Conservation (phyloP, 2,797 vertebrate genomes). For the Bufotes viridis region DNA sequence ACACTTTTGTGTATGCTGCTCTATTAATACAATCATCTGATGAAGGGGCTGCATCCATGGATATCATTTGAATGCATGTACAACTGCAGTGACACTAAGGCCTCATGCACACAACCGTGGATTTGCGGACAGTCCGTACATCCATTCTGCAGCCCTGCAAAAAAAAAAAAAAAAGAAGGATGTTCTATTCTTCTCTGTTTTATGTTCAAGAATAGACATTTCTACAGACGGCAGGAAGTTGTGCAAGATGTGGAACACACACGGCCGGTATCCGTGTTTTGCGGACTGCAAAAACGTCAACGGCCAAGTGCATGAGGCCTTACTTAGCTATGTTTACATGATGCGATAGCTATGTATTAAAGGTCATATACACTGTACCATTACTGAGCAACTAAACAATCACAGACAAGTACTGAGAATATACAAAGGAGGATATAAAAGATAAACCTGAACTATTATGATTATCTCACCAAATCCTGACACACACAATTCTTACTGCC, state of each 20-base stretch:
- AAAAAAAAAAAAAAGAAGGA: too few relatives aligned
- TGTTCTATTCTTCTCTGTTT: too few relatives aligned
- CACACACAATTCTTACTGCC: neutral
- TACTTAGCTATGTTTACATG: neutral
- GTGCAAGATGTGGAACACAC: too few relatives aligned
- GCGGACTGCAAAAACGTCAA: too few relatives aligned
- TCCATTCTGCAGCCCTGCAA: too few relatives aligned
- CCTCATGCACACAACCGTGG: too few relatives aligned
- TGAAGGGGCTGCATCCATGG: neutral
- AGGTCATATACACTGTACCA: neutral
- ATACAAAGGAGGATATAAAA: conserved; percentile 9
- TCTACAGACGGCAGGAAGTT: too few relatives aligned
- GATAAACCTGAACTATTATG: neutral
- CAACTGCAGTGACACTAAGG: neutral
- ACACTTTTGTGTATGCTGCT: neutral
- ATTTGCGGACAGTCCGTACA: too few relatives aligned
- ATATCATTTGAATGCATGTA: neutral
- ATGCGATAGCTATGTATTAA: neutral
- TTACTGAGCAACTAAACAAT: neutral
- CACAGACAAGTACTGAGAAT: neutral
- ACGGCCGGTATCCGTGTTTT: too few relatives aligned
- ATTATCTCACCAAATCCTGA: too few relatives aligned
- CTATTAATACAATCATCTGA: neutral
- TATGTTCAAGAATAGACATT: too few relatives aligned
- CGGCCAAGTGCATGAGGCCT: too few relatives aligned